phyloP scores from a whole-genome alignment of 1,140 invertebrate species.

The Lineus longissimus region DNA sequence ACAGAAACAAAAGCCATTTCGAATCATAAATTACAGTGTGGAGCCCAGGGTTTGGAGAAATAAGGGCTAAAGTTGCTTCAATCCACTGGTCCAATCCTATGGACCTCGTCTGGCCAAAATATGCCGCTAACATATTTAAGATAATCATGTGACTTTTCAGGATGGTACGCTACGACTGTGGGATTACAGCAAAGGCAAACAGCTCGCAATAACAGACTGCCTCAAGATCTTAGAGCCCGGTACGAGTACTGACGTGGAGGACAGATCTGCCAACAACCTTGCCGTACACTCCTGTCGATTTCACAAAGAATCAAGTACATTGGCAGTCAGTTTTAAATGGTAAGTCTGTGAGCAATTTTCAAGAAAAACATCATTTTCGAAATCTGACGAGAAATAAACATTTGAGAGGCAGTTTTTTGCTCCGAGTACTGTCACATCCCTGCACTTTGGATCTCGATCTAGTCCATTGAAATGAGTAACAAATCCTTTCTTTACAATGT shows the following conservation, averaged over 20 bases:
- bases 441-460: neutral
- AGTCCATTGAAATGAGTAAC: neutral
- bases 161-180: slow-evolving; percentile 4
- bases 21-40: slow-evolving; percentile 4
- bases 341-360: neutral
- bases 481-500: neutral
- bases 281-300: neutral
- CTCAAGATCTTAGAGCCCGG: neutral
- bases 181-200: neutral
- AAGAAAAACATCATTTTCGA: neutral
- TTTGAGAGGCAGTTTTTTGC: neutral
- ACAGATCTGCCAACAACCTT: neutral
- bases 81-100: neutral
- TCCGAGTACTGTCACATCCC: neutral
- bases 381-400: neutral
- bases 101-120: no score
- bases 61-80: neutral
- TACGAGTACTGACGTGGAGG: neutral
- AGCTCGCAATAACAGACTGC: neutral
- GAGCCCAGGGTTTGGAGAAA: neutral
- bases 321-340: slow-evolving; percentile 5
- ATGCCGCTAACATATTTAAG: no score
- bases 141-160: neutral
- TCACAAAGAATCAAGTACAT: neutral
- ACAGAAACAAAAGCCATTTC: neutral